A percentile compares a stretch with the other conserved stretches of the same genome.
These are phyloP conservation scores for Ectropis grisescens DNA, from an alignment of 1,140 invertebrate genomes.

Conservation along the genomic window DNA sequence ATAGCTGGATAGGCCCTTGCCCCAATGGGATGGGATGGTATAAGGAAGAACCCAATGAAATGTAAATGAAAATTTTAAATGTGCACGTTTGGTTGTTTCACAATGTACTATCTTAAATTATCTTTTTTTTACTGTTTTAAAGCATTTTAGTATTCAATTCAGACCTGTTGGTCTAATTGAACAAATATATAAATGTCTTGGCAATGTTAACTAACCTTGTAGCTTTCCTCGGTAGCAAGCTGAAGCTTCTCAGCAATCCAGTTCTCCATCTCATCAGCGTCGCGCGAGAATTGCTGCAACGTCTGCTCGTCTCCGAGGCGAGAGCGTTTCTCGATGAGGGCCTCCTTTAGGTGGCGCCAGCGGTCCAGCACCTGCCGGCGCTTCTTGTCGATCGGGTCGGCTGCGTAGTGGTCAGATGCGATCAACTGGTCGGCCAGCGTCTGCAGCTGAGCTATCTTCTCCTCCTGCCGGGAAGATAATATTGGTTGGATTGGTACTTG, in stretches of 20 bases:
- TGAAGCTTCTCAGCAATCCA: slow-evolving; percentile 99
- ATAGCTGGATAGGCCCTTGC: no score
- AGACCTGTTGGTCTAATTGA: no score
- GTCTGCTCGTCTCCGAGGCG: slow-evolving; percentile 96
- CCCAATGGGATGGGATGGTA: no score
- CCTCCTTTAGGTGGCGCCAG: slow-evolving; percentile 97
- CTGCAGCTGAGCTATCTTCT: slow-evolving; percentile 96
- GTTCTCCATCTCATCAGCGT: slow-evolving; percentile 99
- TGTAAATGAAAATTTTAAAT: no score
- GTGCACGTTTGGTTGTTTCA: no score
- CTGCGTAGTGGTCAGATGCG: slow-evolving; percentile 94
- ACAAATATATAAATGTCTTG: no score
- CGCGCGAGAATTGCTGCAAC: slow-evolving; percentile 97
- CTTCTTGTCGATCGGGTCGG: slow-evolving; percentile 90
- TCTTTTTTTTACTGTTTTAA: no score
- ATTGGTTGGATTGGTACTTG: no score
- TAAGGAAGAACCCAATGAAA: no score
- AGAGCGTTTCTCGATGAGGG: slow-evolving; percentile 97
- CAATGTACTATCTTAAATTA: no score
- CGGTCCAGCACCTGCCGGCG: slow-evolving; percentile 92
- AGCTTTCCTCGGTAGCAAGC: slow-evolving; percentile 96
- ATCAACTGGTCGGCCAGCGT: slow-evolving; percentile 96
- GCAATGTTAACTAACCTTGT: no score
- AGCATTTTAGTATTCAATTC: no score
- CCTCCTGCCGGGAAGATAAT: slow-evolving; percentile 86